Evolutionary conservation across 2,113 vertebrate genomes (phyloP).

Genomic region (Lynx canadensis): DNA sequence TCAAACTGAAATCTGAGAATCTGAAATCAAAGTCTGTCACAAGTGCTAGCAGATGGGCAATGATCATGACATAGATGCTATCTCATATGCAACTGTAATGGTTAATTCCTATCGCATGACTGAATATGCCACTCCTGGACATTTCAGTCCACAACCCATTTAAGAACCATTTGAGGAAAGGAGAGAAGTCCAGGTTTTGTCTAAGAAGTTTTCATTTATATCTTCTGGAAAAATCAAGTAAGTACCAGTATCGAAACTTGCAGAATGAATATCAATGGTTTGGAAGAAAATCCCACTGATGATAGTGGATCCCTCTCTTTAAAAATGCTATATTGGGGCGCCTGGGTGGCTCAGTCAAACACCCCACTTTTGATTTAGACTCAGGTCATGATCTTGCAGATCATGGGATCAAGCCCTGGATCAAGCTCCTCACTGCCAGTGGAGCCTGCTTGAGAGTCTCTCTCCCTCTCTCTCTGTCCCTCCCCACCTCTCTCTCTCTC

Average conservation of each 20-base stretch:
- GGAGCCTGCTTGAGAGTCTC: no score
- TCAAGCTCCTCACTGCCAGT: no score
- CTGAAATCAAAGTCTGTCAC: background rate
- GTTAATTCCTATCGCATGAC: background rate
- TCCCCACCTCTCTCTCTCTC: no score
- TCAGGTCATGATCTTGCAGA: no score
- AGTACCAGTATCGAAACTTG: background rate
- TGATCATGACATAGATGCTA: background rate
- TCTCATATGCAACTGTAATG: background rate
- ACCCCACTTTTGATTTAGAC: no score
- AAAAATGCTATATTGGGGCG: background rate
- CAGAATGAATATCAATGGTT: background rate
- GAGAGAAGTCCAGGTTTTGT: background rate
- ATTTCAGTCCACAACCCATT: background rate
- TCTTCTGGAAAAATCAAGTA: background rate
- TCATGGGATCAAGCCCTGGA: no score
- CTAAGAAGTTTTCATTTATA: background rate
- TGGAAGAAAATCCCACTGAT: background rate
- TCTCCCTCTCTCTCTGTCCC: no score
- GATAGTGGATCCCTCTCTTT: background rate
- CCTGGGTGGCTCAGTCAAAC: no score
- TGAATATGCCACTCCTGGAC: background rate
- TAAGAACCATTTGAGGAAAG: background rate
- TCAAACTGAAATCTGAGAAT: conserved; percentile 32
- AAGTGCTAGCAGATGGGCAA: background rate